Base-by-base conservation (phyloP, 2,113 vertebrate species). In the Oryctolagus cuniculus region DNA sequence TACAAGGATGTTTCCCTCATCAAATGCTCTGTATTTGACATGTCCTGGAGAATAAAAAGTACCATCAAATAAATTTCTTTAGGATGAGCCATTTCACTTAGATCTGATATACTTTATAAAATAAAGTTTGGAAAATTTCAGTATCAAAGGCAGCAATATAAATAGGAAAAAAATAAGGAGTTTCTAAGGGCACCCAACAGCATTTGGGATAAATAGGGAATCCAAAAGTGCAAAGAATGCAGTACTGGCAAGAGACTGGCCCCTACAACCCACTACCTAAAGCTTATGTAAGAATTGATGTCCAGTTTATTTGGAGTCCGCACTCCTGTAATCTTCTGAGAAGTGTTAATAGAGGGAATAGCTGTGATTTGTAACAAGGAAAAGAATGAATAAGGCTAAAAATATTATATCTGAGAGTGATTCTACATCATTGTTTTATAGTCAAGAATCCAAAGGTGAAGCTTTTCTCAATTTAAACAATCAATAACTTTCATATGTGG, bases 381-480 rank as follows among this genome's bases (percentile, higher is more conserved):
- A 86, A 81, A 94, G 9, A 15, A 77, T 90, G 82, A 82, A 36
- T 9, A 75, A 36, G 2, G 36, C 67, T 53, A 38, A 89, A 81
- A 83, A 67, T 11, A 11, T 38, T 49, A 69, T 7, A 25, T 77
- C 13, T 4, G 85, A 88, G n/a, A 88, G 27, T 63, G 73, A 94
- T 10, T 77, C 31, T 4, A 79, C 72, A 80, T n/a, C 25, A 64
- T 22, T 89, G 17, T 63, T 79, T 95, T 73, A 84, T 44, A 58
- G 64, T 88, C 27, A 96, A 77, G 49, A 78, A 92, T 91, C 81
- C 64, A 94, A 5, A 69, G 31, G 69, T n/a, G 27, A 92, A 87
- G 0, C 25, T 51, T 78, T 82, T 70, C 94, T 93, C 55, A 90
- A 79, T 89, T 73, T 73, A 94, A 94, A 94, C 91, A 82, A 94